Base-by-base conservation (phyloP, 2,888 invertebrate genomes). In the Trichacis sp. region DNA sequence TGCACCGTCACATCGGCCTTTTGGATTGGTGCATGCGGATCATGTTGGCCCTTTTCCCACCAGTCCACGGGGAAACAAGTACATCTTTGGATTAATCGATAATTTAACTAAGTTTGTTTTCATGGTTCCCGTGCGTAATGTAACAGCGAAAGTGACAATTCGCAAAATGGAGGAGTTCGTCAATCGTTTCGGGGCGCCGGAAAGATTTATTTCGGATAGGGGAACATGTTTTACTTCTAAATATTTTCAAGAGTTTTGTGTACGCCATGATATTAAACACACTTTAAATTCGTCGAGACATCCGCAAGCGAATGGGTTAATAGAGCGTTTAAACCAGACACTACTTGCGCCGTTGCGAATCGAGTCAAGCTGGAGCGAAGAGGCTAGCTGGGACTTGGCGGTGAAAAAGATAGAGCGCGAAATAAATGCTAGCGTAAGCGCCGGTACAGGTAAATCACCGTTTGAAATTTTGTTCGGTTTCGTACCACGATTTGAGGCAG, bases 41-140 rank as follows among this genome's bases (percentile, higher is more conserved):
- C 69, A 71, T 38, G 20, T 69, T 0, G 68, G 70, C 12, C 65
- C 70, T 2, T 68, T 70, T 20, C 18, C 70, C 0, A 56, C 57
- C 0, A 48, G 49, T 0, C 15, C 29, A 2, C 48, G 51, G 3
- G 36, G 43, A 40, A 70, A 69, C 45, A 60, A 66, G 38, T 64
- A 69, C 36, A 45, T 73, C 1, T 40, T 71, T 3, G 52, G 45
- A 9, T 29, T 67, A 1, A 52, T 71, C 0, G 68, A 70, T 40
- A 70, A 62, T 30, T 45, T 69, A 9, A 71, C 68, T 0, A 69
- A 64, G 20, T 72, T 58, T 47, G 54, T 55, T 5, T 40, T 45
- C 3, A 17, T 73, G 8, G 40, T 55, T 30, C 59, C 72, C 8
- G 69, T 63, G 1, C 61, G 38, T 18, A 53, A 45, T 33, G 60